Conservation (phyloP, 2,797 vertebrate genomes). For the Pempheris klunzingeri region DNA sequence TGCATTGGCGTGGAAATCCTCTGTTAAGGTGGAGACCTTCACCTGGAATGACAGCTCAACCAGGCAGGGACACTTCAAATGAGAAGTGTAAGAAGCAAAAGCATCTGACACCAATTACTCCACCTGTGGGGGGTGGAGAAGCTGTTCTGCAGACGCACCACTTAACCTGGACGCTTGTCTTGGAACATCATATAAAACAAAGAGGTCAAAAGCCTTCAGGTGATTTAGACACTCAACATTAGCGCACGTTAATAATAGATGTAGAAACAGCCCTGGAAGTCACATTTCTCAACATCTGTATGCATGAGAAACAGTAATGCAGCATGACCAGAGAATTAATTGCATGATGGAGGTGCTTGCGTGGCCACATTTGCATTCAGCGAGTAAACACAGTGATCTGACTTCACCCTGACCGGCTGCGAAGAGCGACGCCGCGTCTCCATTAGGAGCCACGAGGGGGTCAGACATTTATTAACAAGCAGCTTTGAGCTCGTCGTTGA, state of each 20-base stretch:
- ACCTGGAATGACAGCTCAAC: constrained; percentile 35
- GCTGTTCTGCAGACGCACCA: constrained; percentile 22
- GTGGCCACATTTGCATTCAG: constrained; percentile 39
- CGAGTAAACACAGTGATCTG: constrained; percentile 24
- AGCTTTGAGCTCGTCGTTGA: constrained; percentile 31
- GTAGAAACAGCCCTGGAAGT: constrained; percentile 24
- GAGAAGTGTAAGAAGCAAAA: constrained; percentile 51
- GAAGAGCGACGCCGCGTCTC: constrained; percentile 7
- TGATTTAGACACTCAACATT: constrained; percentile 26
- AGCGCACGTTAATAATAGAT: constrained; percentile 45
- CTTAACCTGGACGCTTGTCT: constrained; percentile 49
- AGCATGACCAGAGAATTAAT: constrained; percentile 26
- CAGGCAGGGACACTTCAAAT: constrained; percentile 38
- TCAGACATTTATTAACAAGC: constrained; percentile 24
- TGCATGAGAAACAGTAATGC: constrained; percentile 12
- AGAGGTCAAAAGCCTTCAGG: constrained; percentile 32
- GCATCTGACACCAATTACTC: constrained; percentile 58
- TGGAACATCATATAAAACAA: constrained; percentile 36
- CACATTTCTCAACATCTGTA: constrained; percentile 32
- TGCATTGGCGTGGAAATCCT: constrained; percentile 36
- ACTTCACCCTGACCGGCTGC: constrained; percentile 22
- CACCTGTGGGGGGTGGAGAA: constrained; percentile 26
- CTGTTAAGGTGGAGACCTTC: constrained; percentile 35
- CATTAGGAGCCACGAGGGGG: background rate
- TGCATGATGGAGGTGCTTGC: background rate